Conservation (phyloP, 2,797 vertebrate genomes). For the Linurgus olivaceus region DNA sequence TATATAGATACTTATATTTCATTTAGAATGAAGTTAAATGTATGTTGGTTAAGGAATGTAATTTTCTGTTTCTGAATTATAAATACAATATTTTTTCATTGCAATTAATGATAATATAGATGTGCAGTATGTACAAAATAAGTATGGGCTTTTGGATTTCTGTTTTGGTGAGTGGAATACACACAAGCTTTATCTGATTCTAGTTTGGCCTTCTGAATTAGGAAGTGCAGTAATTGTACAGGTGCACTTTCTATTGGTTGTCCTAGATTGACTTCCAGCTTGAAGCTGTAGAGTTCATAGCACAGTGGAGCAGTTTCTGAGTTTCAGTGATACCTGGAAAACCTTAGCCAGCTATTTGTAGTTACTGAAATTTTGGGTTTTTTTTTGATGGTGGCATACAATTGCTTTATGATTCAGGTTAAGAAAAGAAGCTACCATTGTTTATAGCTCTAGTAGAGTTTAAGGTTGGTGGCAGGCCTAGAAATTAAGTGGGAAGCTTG, state of each 20-base stretch:
- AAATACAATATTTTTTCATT: neutral
- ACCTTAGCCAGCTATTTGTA: slow-evolving; percentile 41
- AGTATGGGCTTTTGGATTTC: neutral
- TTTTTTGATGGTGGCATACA: neutral
- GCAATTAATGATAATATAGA: neutral
- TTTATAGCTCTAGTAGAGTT: neutral
- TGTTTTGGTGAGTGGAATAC: slow-evolving; percentile 19
- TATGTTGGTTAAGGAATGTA: neutral
- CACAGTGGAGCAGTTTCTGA: slow-evolving; percentile 69
- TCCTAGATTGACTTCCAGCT: slow-evolving; percentile 75
- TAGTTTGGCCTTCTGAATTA: slow-evolving; percentile 63
- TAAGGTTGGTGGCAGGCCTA: slow-evolving; percentile 15
- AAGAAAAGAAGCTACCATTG: slow-evolving; percentile 17
- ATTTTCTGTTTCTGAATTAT: neutral
- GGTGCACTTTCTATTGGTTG: slow-evolving; percentile 78
- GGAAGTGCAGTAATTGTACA: slow-evolving; percentile 75
- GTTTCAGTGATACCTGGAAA: slow-evolving; percentile 65
- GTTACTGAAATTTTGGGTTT: neutral
- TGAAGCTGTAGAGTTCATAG: slow-evolving; percentile 71
- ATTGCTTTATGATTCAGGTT: neutral
- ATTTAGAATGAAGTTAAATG: neutral
- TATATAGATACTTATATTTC: neutral
- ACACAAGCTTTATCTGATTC: slow-evolving; percentile 44
- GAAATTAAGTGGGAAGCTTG: slow-evolving; percentile 16
- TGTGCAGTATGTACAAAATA: neutral